These are phyloP conservation scores for Bruchidius siliquastri DNA, from an alignment of 2,888 invertebrate genomes.

Conservation along the genomic window DNA sequence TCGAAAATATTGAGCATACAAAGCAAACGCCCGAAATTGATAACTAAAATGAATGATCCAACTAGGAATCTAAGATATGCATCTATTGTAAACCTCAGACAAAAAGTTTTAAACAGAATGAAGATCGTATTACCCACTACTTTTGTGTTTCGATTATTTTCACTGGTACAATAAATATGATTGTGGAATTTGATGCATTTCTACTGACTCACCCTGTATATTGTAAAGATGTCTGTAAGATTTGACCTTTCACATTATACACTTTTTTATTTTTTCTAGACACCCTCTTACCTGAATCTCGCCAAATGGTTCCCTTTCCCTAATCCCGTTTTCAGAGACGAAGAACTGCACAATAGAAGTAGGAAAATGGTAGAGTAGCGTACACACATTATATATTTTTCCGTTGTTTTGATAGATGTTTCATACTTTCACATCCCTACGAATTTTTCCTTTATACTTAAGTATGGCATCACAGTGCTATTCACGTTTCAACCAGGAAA, in stretches of 20 bases:
- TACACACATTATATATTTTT: constrained; percentile 4
- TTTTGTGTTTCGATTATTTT: no score
- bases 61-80: no score
- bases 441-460: no score
- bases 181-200: no score
- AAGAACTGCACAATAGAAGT: constrained; percentile 47
- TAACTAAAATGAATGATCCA: no score
- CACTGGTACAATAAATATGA: no score
- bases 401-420: constrained; percentile 1
- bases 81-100: no score
- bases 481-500: not conserved
- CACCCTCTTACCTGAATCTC: constrained; percentile 54
- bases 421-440: not conserved
- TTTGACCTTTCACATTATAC: not conserved
- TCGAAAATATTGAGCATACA: no score
- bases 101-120: no score
- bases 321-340: constrained; percentile 56
- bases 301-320: constrained; percentile 60
- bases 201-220: not conserved
- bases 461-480: not conserved
- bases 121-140: no score
- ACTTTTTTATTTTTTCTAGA: constrained; percentile 46
- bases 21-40: no score
- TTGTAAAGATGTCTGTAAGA: not conserved
- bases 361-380: constrained; percentile 33